Conservation (phyloP, 64 coral and sea anemone genomes). For the Astreopora myriophthalma region DNA sequence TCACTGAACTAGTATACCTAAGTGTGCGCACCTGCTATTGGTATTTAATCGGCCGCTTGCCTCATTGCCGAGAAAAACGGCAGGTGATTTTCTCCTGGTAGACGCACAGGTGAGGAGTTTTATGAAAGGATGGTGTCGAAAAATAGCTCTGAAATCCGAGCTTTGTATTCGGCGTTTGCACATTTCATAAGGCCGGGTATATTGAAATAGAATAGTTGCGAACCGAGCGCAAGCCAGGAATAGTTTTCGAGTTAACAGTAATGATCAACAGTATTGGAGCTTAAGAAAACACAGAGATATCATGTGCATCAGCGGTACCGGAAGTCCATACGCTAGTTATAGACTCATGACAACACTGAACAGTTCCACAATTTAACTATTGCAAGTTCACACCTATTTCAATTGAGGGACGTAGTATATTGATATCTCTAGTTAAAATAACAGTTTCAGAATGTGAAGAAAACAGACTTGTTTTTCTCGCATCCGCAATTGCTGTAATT, state of each 20-base stretch:
- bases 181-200: not conserved
- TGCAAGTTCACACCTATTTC: not conserved
- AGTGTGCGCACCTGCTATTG: not conserved
- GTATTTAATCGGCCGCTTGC: not conserved
- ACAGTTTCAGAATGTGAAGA: not conserved
- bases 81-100: not conserved
- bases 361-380: not conserved
- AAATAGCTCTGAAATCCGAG: not conserved
- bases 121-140: not conserved
- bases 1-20: too few relatives aligned
- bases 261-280: not conserved
- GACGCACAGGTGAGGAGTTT: not conserved
- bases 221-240: not conserved
- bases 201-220: too few relatives aligned
- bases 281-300: not conserved
- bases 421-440: too few relatives aligned
- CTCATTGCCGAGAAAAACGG: not conserved
- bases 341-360: not conserved
- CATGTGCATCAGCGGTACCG: not conserved
- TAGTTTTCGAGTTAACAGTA: not conserved
- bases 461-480: too few relatives aligned
- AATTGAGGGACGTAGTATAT: not conserved
- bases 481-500: too few relatives aligned
- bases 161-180: not conserved
- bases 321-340: not conserved